Evolutionary conservation across 2,888 invertebrate species (phyloP), one percentile per base, ranked within the genome.

Genomic region (Ariolimax columbianus): DNA sequence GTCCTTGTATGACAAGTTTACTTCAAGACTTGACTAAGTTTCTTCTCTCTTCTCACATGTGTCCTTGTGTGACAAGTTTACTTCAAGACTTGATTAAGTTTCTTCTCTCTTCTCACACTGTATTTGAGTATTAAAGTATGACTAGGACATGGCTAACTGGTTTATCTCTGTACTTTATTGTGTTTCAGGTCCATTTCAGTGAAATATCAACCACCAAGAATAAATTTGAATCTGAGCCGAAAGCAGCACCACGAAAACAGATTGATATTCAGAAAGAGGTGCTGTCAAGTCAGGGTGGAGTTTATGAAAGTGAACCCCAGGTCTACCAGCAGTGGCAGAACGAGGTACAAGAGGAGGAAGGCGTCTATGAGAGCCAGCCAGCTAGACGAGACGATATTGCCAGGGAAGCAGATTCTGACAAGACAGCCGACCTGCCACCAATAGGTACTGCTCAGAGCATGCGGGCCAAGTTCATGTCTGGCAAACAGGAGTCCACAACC

Each of bases 381-480:
- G 84, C 83, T 30, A 77, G 66, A 17, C 84, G 88, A n/a, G 84
- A 83, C n/a, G 89, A 89, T 1, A 95, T 95, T 77, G 94, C 95
- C 33, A 93, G 95, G 68, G 95, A 93, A 84, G 84, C 89, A 9
- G 94, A 93, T 77, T 92, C 92, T 40, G 83, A 87, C 63, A 83
- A 86, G 30, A 89, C 88, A 33, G 89, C 89, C 11, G 91, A 90
- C 55, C 91, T 90, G 92, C 94, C 93, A 86, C 93, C 92, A 87
- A 89, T 93, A 80, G 98, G 98, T 93, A 97, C 97, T 40, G 97
- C 98, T 82, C 97, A 96, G 89, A 95, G 95, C 94, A 96, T 98
- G 89, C 96, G 97, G 84, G 97, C 97, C 93, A 96, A 96, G 92
- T 98, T 98, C 94, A 98, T 98, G 94, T 97, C 97, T 83, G 96